Conservation (phyloP, 1,140 invertebrate genomes). For the Scaptomyza pallida region DNA sequence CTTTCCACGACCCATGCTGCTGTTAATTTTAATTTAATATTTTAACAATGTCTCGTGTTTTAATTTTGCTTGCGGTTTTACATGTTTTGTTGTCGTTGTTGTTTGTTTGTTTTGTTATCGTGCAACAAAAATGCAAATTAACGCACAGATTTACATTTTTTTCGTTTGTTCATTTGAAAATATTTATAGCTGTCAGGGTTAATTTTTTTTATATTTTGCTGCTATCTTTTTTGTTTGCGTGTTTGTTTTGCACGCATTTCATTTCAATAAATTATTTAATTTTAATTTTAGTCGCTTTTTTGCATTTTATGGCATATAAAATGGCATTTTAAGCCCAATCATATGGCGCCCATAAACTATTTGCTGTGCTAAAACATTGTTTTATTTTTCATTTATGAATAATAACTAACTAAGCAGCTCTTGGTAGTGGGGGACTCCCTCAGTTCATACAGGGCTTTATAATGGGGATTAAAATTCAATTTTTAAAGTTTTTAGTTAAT, state of each 20-base stretch:
- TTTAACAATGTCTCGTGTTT: conserved; percentile 79
- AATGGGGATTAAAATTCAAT: background rate
- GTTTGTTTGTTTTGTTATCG: conserved; percentile 55
- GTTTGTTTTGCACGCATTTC: conserved; percentile 60
- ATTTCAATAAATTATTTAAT: conserved; percentile 77
- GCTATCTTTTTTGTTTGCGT: conserved; percentile 35
- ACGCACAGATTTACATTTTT: conserved; percentile 70
- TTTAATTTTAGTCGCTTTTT: conserved; percentile 32
- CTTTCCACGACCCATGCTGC: background rate
- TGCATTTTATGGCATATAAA: conserved; percentile 35
- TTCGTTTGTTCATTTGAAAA: conserved; percentile 62
- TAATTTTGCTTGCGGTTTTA: conserved; percentile 70
- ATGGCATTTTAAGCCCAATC: conserved; percentile 39
- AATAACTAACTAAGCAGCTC: background rate
- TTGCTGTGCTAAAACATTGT: conserved; percentile 14
- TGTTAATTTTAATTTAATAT: conserved; percentile 83
- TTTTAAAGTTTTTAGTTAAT: background rate
- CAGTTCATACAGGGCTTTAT: background rate
- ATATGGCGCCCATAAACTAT: conserved; percentile 33
- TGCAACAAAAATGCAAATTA: conserved; percentile 80
- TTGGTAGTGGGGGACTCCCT: background rate
- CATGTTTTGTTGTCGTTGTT: conserved; percentile 46
- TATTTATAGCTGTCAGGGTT: conserved; percentile 73
- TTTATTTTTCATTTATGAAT: no score
- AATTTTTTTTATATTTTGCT: conserved; percentile 46